Evolutionary conservation across 2,797 vertebrate genomes (phyloP).

Genomic region (Monodelphis domestica): DNA sequence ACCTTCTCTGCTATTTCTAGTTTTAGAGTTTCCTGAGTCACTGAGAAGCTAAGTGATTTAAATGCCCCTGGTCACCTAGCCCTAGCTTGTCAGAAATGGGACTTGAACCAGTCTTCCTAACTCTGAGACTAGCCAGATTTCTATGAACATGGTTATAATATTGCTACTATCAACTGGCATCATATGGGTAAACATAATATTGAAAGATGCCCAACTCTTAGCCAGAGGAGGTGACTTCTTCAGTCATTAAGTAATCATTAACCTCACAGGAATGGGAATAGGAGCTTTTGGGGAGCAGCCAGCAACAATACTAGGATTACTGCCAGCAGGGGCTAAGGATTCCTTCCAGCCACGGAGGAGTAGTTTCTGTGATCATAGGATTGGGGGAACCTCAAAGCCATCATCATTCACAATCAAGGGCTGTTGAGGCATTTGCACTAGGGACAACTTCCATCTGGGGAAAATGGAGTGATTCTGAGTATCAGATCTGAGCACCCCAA

Average conservation of each 20-base stretch:
- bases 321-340: no score
- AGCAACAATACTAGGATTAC: no score
- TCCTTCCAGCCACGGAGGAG: background rate
- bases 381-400: background rate
- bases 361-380: background rate
- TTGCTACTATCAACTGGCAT: background rate
- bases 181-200: background rate
- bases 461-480: background rate
- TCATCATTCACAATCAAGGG: background rate
- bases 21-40: background rate
- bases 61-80: background rate
- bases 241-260: background rate
- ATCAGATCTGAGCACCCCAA: background rate
- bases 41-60: background rate
- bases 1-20: background rate
- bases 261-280: background rate
- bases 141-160: no score
- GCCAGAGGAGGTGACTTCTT: background rate
- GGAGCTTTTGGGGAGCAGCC: background rate
- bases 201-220: background rate
- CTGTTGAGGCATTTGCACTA: conserved; percentile 59
- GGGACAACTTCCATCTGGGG: background rate
- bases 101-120: background rate
- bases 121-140: background rate
- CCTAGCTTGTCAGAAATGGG: background rate